phyloP scores from a whole-genome alignment of 2,797 vertebrate species.

The Chaetodon trifasciatus region DNA sequence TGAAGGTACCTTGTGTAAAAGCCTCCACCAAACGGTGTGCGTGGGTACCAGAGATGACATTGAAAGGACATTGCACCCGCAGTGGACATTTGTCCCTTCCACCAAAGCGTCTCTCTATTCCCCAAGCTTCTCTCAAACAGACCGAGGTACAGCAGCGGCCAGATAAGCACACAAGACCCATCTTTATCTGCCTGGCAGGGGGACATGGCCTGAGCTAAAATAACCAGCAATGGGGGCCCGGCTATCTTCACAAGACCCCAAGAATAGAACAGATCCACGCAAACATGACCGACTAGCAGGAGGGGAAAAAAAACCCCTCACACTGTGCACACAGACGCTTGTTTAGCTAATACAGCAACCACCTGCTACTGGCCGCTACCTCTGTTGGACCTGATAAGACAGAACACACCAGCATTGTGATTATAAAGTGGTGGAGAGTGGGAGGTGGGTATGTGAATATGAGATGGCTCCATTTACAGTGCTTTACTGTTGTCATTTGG shows the following conservation, averaged over 20 bases:
- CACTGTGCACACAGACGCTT: slow-evolving; percentile 67
- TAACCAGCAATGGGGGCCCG: slow-evolving; percentile 67
- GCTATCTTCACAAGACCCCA: slow-evolving; percentile 74
- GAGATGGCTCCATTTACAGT: slow-evolving; percentile 76
- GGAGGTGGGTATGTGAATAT: slow-evolving; percentile 73
- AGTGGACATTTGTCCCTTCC: slow-evolving; percentile 66
- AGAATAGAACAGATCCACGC: slow-evolving; percentile 69
- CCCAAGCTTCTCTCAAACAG: slow-evolving; percentile 65
- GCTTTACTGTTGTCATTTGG: slow-evolving; percentile 71
- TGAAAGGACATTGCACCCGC: slow-evolving; percentile 66
- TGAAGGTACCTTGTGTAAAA: slow-evolving; percentile 39
- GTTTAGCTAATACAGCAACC: slow-evolving; percentile 76
- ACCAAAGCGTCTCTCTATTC: slow-evolving; percentile 61
- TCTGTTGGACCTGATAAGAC: slow-evolving; percentile 78
- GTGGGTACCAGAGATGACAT: slow-evolving; percentile 62
- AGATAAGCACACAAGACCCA: slow-evolving; percentile 77
- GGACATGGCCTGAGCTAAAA: slow-evolving; percentile 70
- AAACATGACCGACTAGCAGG: slow-evolving; percentile 47
- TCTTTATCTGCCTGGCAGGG: slow-evolving; percentile 79
- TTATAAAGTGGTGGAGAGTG: slow-evolving; percentile 71
- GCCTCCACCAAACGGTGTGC: slow-evolving; percentile 20
- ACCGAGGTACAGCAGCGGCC: slow-evolving; percentile 57
- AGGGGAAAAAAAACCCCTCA: slow-evolving; percentile 34
- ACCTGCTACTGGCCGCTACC: slow-evolving; percentile 71
- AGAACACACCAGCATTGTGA: slow-evolving; percentile 61